Evolutionary conservation across 2,113 vertebrate species (phyloP), one percentile per base, ranked within the genome.

Genomic region (Epinephelus fuscoguttatus): DNA sequence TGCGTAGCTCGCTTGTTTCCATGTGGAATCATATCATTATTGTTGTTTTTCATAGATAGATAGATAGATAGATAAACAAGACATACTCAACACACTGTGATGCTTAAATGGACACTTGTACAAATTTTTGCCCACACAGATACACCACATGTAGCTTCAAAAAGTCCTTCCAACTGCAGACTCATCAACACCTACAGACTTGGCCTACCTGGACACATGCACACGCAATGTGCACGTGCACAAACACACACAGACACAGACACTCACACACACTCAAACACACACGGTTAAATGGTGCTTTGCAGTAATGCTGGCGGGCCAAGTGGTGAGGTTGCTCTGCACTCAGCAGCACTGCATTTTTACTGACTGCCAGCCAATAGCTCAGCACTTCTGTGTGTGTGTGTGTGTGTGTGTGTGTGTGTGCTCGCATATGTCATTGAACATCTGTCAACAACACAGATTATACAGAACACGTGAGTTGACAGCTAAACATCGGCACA

Each of bases 291-390:
- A 89, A 88, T 76, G 70, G 75, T 84, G 82, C 79, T 84, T 85
- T 85, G 71, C 63, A 61, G 71, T 66, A 59, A 59, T 56, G 68
- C 70, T 70, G 73, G 67, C 15, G 25, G 79, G 82, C 74, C 85
- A 87, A 91, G 86, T 84, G 82, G 74, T 77, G 78, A 75, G 77
- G 60, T 86, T 62, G 79, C 23, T 87, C 80, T 87, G 74, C 53
- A 84, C 74, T 85, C 64, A 69, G 75, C 82, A 73, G 59, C 80
- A 71, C 40, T 61, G 77, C 76, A 76, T 80, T 86, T 67, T 68
- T 0, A 71, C 60, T 33, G 60, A 80, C 61, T 72, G 69, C 42
- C 76, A 83, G 81, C 78, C 84, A 88, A 63, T 45, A 80, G 47
- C 70, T 83, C 9, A 61, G 66, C 71, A 75, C 18, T 70, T 80